Evolutionary conservation across 2,888 invertebrate species (phyloP), one percentile per base, ranked within the genome.

Genomic region (Abrostola tripartita): DNA sequence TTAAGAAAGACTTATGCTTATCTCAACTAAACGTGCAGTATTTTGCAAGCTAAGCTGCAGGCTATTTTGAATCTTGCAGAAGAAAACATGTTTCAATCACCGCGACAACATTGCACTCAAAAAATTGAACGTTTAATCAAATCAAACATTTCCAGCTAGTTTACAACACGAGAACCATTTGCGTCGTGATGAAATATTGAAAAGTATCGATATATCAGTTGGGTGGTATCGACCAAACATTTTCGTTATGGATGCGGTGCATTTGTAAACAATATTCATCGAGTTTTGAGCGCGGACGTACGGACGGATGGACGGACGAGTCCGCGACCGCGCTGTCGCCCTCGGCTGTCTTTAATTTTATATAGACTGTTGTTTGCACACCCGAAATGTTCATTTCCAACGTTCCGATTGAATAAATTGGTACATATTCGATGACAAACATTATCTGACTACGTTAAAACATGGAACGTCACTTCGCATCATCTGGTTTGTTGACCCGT

Each of bases 251-350:
- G 85, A 90, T 88, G 86, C 73, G 81, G 80, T 88, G 85, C 86
- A 90, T 91, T 90, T 87, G 88, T 88, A 90, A 90, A 90, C 88
- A 90, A 90, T 88, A 88, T 88, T 86, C 86, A 84, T 83, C 72
- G 83, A 71, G 71, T 80, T 72, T 68, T 56, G 76, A 74, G 71
- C 73, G 79, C 69, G 80, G 78, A 82, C 76, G 78, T 77, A 78
- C 77, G 81, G 78, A 81, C 74, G 81, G 80, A 72, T 75, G 75
- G 76, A 69, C 71, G 71, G 63, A 61, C 72, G 66, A 66, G 60
- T 64, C 59, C 65, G 65, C 62, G 37, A 41, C 53, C 53, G 70
- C 68, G 66, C 71, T 76, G 68, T 80, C 74, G 85, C 89, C 85
- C 75, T 75, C 73, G 88, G 89, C 85, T 78, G 74, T 88, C 88